Evolutionary conservation across 1,140 invertebrate species (phyloP).

Genomic region (Drosophila chauvacae): DNA sequence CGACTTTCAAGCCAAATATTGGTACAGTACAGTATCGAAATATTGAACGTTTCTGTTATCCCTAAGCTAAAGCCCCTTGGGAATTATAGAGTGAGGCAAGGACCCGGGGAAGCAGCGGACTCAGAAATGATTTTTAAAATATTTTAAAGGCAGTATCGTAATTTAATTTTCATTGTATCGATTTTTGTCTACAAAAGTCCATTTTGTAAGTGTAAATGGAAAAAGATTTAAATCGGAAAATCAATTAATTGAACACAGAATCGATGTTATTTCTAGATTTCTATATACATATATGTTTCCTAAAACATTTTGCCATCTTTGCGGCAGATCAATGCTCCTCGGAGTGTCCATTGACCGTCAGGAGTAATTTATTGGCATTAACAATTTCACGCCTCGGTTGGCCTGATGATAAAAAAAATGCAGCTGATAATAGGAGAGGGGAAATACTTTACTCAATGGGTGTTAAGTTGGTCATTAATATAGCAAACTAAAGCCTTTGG

Average conservation of each 20-base stretch:
- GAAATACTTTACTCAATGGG: background rate
- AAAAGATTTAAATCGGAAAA: too few species aligned
- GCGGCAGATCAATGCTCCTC: constrained; percentile 24
- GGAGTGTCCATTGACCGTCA: constrained; percentile 40
- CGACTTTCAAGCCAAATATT: too few species aligned
- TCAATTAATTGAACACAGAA: too few species aligned
- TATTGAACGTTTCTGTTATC: too few species aligned
- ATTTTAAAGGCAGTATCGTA: too few species aligned
- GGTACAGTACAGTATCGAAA: too few species aligned
- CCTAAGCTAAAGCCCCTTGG: background rate
- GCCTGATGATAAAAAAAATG: constrained; percentile 15
- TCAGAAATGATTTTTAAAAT: background rate
- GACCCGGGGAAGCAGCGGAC: background rate
- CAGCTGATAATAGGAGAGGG: constrained; percentile 3
- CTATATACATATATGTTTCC: too few species aligned
- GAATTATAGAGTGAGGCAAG: background rate
- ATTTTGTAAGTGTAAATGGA: too few species aligned
- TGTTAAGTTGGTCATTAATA: constrained; percentile 29
- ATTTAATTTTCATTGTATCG: too few species aligned
- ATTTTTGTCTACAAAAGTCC: too few species aligned
- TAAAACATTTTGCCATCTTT: background rate
- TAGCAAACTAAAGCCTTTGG: constrained; percentile 3
- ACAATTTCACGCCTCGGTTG: constrained; percentile 42
- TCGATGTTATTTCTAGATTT: too few species aligned
- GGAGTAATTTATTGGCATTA: constrained; percentile 27